Conservation (phyloP, 1,140 invertebrate species). For the Drosophila bocqueti region DNA sequence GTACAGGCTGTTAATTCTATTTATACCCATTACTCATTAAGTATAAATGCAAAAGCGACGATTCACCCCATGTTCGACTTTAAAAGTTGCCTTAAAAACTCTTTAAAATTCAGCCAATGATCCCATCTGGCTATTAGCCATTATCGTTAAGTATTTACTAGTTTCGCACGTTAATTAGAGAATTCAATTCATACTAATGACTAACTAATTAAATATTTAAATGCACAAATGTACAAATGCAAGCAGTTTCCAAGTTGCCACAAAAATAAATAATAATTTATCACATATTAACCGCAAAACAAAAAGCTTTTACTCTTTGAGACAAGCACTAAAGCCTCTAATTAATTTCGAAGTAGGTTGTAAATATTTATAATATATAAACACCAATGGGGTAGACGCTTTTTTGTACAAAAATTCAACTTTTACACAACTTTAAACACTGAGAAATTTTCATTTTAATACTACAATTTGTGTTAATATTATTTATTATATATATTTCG, state of each 20-base stretch:
- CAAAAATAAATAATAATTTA: not conserved
- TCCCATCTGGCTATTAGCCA: not conserved
- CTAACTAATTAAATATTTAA: constrained; percentile 5
- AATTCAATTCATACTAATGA: constrained; percentile 21
- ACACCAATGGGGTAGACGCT: not conserved
- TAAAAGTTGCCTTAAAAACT: not conserved
- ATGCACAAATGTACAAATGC: constrained; percentile 1
- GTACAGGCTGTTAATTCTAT: constrained; percentile 6
- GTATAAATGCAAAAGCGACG: not conserved
- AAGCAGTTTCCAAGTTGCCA: not conserved
- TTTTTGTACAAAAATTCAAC: not conserved
- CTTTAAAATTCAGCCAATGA: not conserved
- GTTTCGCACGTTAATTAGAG: constrained; percentile 7
- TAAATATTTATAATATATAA: not conserved
- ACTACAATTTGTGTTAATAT: not conserved
- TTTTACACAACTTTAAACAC: not conserved
- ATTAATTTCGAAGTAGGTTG: not conserved
- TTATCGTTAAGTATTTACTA: not conserved
- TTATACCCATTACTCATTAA: constrained; percentile 17
- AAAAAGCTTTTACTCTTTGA: not conserved
- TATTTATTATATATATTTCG: not conserved
- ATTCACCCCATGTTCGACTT: not conserved
- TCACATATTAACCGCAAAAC: not conserved
- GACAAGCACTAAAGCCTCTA: not conserved
- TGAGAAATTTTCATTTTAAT: not conserved